phyloP scores from a whole-genome alignment of 2,888 invertebrate species.

The Drosophila vallismaia region DNA sequence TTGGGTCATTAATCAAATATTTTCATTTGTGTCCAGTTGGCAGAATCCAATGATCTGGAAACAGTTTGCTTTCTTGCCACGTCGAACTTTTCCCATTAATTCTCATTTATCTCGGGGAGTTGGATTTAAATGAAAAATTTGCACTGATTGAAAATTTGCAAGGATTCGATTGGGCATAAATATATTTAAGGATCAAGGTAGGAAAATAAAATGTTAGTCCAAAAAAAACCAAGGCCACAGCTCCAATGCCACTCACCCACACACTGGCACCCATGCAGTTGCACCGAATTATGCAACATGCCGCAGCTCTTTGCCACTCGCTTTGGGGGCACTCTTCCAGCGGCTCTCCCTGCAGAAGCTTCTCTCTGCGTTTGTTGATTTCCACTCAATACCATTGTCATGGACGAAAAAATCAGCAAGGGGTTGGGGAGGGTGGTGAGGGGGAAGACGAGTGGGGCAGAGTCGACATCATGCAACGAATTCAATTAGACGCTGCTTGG shows the following conservation, averaged over 20 bases:
- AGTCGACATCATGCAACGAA: conserved; percentile 59
- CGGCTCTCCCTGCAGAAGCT: background rate
- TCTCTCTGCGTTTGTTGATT: conserved; percentile 38
- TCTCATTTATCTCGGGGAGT: conserved; percentile 53
- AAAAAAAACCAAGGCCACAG: conserved; percentile 71
- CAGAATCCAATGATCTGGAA: conserved; percentile 62
- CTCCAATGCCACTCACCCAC: conserved; percentile 56
- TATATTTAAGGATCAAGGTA: background rate
- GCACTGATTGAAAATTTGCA: conserved; percentile 2
- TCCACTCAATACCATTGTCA: conserved; percentile 80
- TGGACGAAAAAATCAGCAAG: conserved; percentile 44
- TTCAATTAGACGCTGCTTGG: conserved; percentile 73
- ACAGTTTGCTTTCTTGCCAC: conserved; percentile 49
- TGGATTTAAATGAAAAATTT: conserved; percentile 22
- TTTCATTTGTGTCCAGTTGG: conserved; percentile 30
- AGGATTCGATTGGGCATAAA: background rate
- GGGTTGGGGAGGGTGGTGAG: no score
- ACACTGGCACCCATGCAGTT: conserved; percentile 31
- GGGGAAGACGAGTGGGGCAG: conserved; percentile 10
- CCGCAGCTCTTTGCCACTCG: conserved; percentile 47
- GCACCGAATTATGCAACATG: conserved; percentile 75
- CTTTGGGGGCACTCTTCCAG: conserved; percentile 18
- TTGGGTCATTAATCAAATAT: conserved; percentile 64
- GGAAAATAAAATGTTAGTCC: background rate
- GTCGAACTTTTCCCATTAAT: conserved; percentile 60